A percentile compares a stretch with the other conserved stretches of the same genome.
Evolutionary conservation across 2,113 vertebrate genomes (phyloP).

Genomic region (Crypturellus undulatus): DNA sequence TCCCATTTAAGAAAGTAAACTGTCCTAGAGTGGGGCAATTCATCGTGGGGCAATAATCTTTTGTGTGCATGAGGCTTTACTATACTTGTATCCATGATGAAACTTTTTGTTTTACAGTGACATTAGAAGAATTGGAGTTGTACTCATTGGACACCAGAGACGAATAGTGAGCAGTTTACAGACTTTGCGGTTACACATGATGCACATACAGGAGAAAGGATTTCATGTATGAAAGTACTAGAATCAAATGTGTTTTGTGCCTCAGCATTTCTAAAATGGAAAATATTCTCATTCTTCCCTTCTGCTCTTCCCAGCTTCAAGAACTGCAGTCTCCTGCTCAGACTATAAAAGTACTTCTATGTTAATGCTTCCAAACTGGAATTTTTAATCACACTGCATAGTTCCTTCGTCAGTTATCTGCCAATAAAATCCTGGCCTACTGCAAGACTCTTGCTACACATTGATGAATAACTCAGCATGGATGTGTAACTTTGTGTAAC

Average conservation of each 20-base stretch:
- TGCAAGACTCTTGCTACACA: slow-evolving; percentile 72
- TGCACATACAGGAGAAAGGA: slow-evolving; percentile 97
- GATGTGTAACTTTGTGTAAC: slow-evolving; percentile 78
- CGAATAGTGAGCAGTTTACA: slow-evolving; percentile 97
- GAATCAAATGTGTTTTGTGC: slow-evolving; percentile 85
- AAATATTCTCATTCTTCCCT: slow-evolving; percentile 75
- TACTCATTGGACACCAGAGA: slow-evolving; percentile 96
- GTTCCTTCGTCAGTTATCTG: slow-evolving; percentile 71
- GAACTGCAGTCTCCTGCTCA: slow-evolving; percentile 69
- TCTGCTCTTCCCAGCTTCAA: slow-evolving; percentile 74
- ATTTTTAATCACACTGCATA: slow-evolving; percentile 77
- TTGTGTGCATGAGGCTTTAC: background rate
- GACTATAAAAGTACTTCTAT: slow-evolving; percentile 55
- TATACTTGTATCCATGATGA: slow-evolving; percentile 3
- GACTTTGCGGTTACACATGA: slow-evolving; percentile 92
- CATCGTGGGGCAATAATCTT: background rate
- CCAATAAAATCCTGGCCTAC: slow-evolving; percentile 64
- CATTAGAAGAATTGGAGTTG: slow-evolving; percentile 92
- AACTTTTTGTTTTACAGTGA: slow-evolving; percentile 85
- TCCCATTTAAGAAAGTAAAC: background rate
- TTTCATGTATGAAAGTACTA: slow-evolving; percentile 92
- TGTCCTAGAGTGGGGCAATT: background rate
- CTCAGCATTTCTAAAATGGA: slow-evolving; percentile 85
- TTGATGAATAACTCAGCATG: slow-evolving; percentile 79
- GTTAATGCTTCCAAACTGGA: slow-evolving; percentile 78